These are phyloP conservation scores for Ciona savignyi DNA, from an alignment of 23 tunicate genomes.

Conservation along the genomic window DNA sequence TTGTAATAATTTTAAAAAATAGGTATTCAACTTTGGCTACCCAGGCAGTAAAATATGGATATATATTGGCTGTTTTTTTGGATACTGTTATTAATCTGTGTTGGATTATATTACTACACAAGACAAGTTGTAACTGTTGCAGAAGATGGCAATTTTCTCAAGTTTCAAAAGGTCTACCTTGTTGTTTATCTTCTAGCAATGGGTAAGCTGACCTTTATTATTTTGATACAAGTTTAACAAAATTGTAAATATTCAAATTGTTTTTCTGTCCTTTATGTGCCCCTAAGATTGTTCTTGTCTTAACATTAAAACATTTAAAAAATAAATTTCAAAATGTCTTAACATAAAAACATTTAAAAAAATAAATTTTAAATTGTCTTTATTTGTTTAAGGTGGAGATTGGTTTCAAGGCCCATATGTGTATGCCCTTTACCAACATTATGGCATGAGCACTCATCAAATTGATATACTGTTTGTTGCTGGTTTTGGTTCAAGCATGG, in stretches of 20 bases:
- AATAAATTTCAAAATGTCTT: too few relatives aligned
- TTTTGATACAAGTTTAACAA: too few relatives aligned
- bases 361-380: too few relatives aligned
- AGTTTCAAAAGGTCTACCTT: constrained; percentile 22
- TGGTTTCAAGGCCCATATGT: constrained; percentile 84
- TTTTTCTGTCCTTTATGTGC: too few relatives aligned
- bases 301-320: too few relatives aligned
- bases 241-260: too few relatives aligned
- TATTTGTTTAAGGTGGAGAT: constrained; percentile 56
- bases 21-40: too few relatives aligned
- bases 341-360: too few relatives aligned
- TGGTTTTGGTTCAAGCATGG: constrained; percentile 51
- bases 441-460: constrained; percentile 41
- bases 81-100: constrained; percentile 10
- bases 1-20: too few relatives aligned
- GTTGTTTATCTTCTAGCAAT: constrained; percentile 36
- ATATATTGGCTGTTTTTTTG: constrained; percentile 24
- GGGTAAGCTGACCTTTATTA: constrained; percentile 38
- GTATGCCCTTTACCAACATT: constrained; percentile 42
- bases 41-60: constrained; percentile 15
- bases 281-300: too few relatives aligned
- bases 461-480: too few relatives aligned
- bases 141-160: constrained; percentile 18
- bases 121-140: background rate
- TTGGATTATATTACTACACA: constrained; percentile 8